A percentile compares a stretch with the other conserved stretches of the same genome.
Conservation (phyloP, 2,113 vertebrate species). For the Silurus meridionalis region DNA sequence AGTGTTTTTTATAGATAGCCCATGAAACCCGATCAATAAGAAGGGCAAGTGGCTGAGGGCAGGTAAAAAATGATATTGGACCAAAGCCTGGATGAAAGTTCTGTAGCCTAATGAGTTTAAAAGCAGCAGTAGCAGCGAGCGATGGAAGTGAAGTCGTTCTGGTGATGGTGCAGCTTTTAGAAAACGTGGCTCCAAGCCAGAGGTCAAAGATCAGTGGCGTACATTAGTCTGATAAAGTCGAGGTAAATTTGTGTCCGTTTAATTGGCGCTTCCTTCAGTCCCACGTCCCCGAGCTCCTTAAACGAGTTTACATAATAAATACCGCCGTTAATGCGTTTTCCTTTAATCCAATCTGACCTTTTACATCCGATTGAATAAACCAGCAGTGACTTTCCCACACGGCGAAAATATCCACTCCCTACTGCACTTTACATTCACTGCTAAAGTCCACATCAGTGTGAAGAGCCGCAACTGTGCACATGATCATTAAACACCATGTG, state of each 20-base stretch:
- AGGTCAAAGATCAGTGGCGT: not conserved
- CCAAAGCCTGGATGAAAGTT: not conserved
- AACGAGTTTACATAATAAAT: slow-evolving; percentile 34
- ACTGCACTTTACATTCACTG: not conserved
- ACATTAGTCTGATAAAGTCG: slow-evolving; percentile 13
- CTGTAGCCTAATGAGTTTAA: not conserved
- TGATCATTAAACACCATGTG: not conserved
- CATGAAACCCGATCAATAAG: not conserved
- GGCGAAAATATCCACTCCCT: not conserved
- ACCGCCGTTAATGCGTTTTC: not conserved
- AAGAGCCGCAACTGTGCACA: not conserved
- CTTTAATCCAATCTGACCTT: slow-evolving; percentile 29
- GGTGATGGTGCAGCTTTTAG: slow-evolving; percentile 3
- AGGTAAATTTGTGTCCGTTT: slow-evolving; percentile 16
- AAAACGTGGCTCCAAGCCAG: slow-evolving; percentile 2
- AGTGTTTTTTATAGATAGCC: not conserved
- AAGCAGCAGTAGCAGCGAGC: not conserved
- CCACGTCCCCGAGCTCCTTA: not conserved
- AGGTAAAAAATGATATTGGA: not conserved
- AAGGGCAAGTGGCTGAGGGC: not conserved
- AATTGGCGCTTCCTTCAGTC: slow-evolving; percentile 8
- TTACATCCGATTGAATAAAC: not conserved
- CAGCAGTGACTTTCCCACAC: not conserved
- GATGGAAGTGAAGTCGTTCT: not conserved
- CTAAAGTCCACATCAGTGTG: not conserved